A percentile compares a stretch with the other conserved stretches of the same genome.
Evolutionary conservation across 2,888 invertebrate species (phyloP).

Genomic region (Ectropis crepuscularia): DNA sequence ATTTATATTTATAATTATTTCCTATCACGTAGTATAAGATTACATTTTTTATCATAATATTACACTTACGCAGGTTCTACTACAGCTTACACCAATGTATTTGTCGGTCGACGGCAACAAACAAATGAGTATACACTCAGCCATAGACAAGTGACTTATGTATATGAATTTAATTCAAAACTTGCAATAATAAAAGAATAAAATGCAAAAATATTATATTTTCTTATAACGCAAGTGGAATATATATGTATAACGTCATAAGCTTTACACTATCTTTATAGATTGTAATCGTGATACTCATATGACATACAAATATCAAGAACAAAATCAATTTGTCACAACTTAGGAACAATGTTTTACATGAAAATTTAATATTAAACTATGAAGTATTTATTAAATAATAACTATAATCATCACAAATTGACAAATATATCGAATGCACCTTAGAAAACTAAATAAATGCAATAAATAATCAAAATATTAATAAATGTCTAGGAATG

Average conservation of each 20-base stretch:
- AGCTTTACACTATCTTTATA: slow-evolving; percentile 63
- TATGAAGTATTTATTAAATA: slow-evolving; percentile 7
- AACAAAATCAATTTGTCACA: slow-evolving; percentile 76
- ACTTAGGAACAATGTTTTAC: slow-evolving; percentile 62
- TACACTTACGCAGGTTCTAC: too few species aligned
- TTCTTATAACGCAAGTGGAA: slow-evolving; percentile 28
- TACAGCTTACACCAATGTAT: too few species aligned
- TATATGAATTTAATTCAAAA: slow-evolving; percentile 28
- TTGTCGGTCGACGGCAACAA: too few species aligned
- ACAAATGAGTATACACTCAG: slow-evolving; percentile 3
- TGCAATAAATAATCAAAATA: slow-evolving; percentile 11
- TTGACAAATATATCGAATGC: slow-evolving; percentile 25
- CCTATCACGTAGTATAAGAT: too few species aligned
- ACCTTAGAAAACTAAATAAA: slow-evolving; percentile 10
- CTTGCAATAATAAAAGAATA: slow-evolving; percentile 8
- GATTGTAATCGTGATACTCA: slow-evolving; percentile 73
- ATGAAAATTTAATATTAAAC: slow-evolving; percentile 40
- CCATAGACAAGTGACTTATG: slow-evolving; percentile 32
- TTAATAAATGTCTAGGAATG: slow-evolving; percentile 17
- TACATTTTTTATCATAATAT: too few species aligned
- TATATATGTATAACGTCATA: slow-evolving; percentile 53
- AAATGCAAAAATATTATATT: slow-evolving; percentile 9
- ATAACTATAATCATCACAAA: slow-evolving; percentile 36
- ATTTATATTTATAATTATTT: too few species aligned
- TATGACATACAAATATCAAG: slow-evolving; percentile 62